Evolutionary conservation across 2,888 invertebrate species (phyloP).

Genomic region (Koerneria pararmatus): DNA sequence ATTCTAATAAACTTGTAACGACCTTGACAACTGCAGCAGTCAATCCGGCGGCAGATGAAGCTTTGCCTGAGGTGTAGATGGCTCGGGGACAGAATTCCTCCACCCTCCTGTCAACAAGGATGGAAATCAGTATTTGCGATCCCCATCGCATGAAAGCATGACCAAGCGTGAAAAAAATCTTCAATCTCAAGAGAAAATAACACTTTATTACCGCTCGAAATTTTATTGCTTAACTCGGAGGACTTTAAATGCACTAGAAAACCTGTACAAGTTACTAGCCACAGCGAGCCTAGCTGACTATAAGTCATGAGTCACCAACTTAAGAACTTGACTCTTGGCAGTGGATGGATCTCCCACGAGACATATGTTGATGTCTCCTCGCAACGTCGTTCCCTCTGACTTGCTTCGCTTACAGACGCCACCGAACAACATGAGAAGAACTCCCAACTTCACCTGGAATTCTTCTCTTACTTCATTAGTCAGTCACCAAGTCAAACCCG

Average conservation of each 20-base stretch:
- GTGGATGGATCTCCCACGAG: slow-evolving; percentile 98
- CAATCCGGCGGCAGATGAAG: slow-evolving; percentile 92
- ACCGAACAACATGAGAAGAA: slow-evolving; percentile 90
- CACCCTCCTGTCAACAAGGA: slow-evolving; percentile 62
- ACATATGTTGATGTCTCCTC: slow-evolving; percentile 95
- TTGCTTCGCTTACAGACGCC: slow-evolving; percentile 90
- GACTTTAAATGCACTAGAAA: too few species aligned
- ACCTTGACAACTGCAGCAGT: slow-evolving; percentile 90
- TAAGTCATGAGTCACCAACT: too few species aligned
- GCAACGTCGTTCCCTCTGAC: slow-evolving; percentile 78
- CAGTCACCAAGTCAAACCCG: too few species aligned
- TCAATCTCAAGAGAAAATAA: too few species aligned
- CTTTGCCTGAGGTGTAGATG: slow-evolving; percentile 97
- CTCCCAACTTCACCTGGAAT: slow-evolving; percentile 72
- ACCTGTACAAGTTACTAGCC: too few species aligned
- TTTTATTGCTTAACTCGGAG: too few species aligned
- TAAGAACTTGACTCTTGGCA: slow-evolving; percentile 92
- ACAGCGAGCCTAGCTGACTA: too few species aligned
- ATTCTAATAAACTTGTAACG: too few species aligned
- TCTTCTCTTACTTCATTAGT: slow-evolving; percentile 66
- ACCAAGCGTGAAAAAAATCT: too few species aligned
- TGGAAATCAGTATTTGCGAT: too few species aligned
- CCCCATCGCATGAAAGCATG: too few species aligned
- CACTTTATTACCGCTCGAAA: too few species aligned
- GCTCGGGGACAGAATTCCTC: slow-evolving; percentile 91